Base-by-base conservation (phyloP, 2,888 invertebrate species). In the Acleris emargana region DNA sequence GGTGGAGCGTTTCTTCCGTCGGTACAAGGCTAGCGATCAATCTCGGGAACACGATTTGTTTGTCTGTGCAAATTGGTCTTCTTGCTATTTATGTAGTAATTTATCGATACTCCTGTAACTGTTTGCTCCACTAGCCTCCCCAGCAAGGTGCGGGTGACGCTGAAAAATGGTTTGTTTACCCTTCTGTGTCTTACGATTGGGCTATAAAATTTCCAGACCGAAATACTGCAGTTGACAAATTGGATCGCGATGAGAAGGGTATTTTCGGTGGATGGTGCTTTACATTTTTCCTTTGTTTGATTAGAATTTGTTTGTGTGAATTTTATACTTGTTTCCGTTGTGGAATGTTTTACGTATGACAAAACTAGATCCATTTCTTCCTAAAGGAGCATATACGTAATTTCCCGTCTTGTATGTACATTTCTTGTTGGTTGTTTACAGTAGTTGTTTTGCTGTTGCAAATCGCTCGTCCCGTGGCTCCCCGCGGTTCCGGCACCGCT, bases 121-220 rank as follows among this genome's bases (percentile, higher is more conserved):
- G 73, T 77, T 76, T 75, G 73, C 75, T 71, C 63, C 66, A 67
- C 62, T 71, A 64, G 72, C 71, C 73, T 73, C 71, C 74, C 72
- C 64, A 68, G 69, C 70, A 72, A 75, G 69, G 72, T 79, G 81
- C 67, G 72, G 68, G 69, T 76, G 78, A 79, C 79, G 71, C 70
- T 77, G 78, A 83, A 73, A 78, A 80, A 81, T 81, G 58, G 71
- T 71, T 75, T 76, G 75, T 74, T 76, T 73, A 66, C 70, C 68
- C 51, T 50, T 22, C 51, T 22, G 43, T 61, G 57, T 57, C 66
- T 66, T 61, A 52, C 54, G 45, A 32, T 57, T 20, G 57, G 66
- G 57, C 60, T 47, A 61, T 61, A 61, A 61, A 55, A 61, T 28
- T 49, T 58, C 57, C 11, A 50, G 42, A 47, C 52, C 58, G 45